Evolutionary conservation across 1,140 invertebrate species (phyloP).

Genomic region (Drosophila eugracilis): DNA sequence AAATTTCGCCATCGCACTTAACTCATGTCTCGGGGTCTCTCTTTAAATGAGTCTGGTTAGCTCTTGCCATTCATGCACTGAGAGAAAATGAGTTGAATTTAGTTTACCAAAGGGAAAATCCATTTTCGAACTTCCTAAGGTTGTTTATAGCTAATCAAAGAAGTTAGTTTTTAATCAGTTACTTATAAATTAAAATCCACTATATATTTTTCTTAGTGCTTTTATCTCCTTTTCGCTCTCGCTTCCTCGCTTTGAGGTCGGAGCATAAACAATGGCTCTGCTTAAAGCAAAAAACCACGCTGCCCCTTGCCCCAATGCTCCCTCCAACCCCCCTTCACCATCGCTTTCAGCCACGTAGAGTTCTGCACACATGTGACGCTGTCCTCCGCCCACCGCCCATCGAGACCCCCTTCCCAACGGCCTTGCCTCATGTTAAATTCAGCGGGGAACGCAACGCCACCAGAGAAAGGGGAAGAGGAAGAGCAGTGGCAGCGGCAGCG

Average conservation of each 20-base stretch:
- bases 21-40: constrained; percentile 71
- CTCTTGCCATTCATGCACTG: constrained; percentile 9
- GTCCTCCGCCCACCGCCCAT: constrained; percentile 14
- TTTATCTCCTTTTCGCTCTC: constrained; percentile 3
- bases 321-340: constrained; percentile 6
- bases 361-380: constrained; percentile 61
- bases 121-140: no score
- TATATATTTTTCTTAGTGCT: background rate
- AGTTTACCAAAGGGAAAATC: no score
- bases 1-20: constrained; percentile 80
- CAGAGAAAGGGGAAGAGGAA: background rate
- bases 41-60: constrained; percentile 75
- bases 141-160: no score
- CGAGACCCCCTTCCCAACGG: constrained; percentile 6
- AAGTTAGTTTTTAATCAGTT: no score
- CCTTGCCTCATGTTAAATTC: constrained; percentile 65
- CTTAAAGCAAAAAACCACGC: constrained; percentile 60
- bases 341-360: constrained; percentile 24
- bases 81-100: background rate
- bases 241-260: constrained; percentile 2
- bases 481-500: constrained; percentile 1
- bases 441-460: constrained; percentile 17
- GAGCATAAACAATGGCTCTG: constrained; percentile 63
- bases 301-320: constrained; percentile 7
- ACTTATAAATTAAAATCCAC: no score